Percentiles rank a stretch among this genome's conserved stretches.
Evolutionary conservation across 1,140 invertebrate species (phyloP).

Genomic region (Euura lappo): DNA sequence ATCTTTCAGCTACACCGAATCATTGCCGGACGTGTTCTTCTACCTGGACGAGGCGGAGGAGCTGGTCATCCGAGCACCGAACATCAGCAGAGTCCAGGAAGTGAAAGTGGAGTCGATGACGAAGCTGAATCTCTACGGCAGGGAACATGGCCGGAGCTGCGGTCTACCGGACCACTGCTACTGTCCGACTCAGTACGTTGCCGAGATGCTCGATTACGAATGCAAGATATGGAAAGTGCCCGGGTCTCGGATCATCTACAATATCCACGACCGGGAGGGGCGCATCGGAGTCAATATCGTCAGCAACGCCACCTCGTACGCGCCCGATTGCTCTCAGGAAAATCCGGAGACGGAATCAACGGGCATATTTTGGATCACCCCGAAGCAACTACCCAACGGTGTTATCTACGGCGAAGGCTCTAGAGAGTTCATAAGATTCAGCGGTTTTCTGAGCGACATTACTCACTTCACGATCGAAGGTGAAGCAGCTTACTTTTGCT

Average conservation of each 20-base stretch:
- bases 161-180: constrained; percentile 36
- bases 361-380: constrained; percentile 30
- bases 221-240: constrained; percentile 20
- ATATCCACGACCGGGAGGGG: constrained; percentile 30
- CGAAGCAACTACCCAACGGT: not conserved
- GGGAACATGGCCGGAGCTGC: constrained; percentile 33
- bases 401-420: not conserved
- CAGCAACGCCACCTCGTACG: constrained; percentile 30
- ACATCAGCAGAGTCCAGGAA: constrained; percentile 24
- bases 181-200: constrained; percentile 36
- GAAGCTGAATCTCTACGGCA: constrained; percentile 34
- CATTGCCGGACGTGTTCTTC: constrained; percentile 27
- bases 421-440: constrained; percentile 12
- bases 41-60: constrained; percentile 36
- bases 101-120: constrained; percentile 17
- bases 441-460: constrained; percentile 37
- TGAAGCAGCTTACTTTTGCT: constrained; percentile 10
- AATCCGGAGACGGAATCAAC: constrained; percentile 24
- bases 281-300: constrained; percentile 29
- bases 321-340: constrained; percentile 21
- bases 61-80: constrained; percentile 26
- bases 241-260: constrained; percentile 20
- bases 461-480: constrained; percentile 32
- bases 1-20: not conserved
- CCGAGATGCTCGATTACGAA: constrained; percentile 23